A percentile compares a stretch with the other conserved stretches of the same genome.
Conservation (phyloP, 2,888 invertebrate genomes). For the Ectemnius continuus region DNA sequence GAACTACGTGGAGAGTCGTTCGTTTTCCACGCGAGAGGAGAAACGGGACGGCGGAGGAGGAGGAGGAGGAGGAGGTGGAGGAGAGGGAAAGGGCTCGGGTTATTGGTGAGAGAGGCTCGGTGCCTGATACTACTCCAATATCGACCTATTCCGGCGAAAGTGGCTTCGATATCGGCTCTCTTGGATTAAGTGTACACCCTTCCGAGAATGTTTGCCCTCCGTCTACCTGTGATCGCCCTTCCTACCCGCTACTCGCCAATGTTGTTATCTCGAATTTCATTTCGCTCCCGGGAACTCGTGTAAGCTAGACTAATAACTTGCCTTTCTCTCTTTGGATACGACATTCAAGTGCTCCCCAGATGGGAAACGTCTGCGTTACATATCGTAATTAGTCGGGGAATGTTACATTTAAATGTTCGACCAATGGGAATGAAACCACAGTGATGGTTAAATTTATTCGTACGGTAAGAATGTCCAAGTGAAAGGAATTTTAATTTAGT, state of each 20-base stretch:
- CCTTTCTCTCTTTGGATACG: no score
- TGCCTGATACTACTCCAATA: slow-evolving; percentile 1
- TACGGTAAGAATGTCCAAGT: no score
- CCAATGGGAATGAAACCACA: no score
- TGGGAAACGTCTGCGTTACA: no score
- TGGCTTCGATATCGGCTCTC: not conserved
- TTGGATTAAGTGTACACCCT: slow-evolving; percentile 1
- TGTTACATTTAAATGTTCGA: no score
- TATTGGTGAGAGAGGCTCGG: slow-evolving; percentile 1
- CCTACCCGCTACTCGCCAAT: not conserved
- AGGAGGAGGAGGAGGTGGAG: not conserved
- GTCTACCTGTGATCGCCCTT: not conserved
- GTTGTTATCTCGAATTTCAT: not conserved
- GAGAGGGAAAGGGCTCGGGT: not conserved
- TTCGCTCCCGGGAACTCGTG: no score
- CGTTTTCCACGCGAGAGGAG: not conserved
- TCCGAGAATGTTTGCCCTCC: not conserved
- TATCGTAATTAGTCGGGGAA: no score
- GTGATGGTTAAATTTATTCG: no score
- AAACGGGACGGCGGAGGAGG: not conserved
- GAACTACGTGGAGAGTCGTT: not conserved
- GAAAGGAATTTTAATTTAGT: no score
- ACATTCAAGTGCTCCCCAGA: no score
- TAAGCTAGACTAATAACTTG: no score
- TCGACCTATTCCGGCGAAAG: slow-evolving; percentile 2